Conservation (phyloP, 2,797 vertebrate species). For the Sibirionetta formosa region DNA sequence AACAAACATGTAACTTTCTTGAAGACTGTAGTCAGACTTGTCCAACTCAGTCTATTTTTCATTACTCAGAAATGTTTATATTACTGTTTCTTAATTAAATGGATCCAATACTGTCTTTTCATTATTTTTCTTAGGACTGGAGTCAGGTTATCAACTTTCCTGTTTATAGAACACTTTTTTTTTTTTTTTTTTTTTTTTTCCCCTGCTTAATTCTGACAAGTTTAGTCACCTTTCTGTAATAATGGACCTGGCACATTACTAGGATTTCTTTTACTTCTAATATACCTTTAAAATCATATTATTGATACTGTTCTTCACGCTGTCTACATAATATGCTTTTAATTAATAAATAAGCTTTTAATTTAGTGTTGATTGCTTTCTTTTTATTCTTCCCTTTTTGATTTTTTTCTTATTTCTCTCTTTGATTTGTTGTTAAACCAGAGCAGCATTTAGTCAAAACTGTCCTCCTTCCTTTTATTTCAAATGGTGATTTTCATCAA, state of each 20-base stretch:
- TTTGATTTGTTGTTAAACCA: background rate
- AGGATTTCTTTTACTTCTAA: background rate
- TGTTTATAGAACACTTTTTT: background rate
- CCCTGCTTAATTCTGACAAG: background rate
- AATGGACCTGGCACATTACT: background rate
- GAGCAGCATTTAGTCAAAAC: background rate
- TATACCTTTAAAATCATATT: background rate
- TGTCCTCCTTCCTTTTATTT: background rate
- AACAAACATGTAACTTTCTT: background rate
- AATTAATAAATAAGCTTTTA: background rate
- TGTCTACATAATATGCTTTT: background rate
- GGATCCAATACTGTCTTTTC: background rate
- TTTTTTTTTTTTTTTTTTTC: background rate
- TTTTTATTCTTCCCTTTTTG: background rate
- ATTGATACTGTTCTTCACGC: background rate
- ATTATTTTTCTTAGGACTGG: background rate
- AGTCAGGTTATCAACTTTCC: background rate
- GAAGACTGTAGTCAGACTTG: background rate
- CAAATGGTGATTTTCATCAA: background rate
- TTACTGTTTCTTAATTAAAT: background rate
- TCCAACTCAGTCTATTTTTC: background rate
- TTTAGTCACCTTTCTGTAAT: background rate
- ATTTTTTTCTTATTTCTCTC: background rate
- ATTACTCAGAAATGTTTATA: background rate
- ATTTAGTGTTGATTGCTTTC: background rate